Base-by-base conservation (phyloP, 2,113 vertebrate genomes). In the Mirounga angustirostris region DNA sequence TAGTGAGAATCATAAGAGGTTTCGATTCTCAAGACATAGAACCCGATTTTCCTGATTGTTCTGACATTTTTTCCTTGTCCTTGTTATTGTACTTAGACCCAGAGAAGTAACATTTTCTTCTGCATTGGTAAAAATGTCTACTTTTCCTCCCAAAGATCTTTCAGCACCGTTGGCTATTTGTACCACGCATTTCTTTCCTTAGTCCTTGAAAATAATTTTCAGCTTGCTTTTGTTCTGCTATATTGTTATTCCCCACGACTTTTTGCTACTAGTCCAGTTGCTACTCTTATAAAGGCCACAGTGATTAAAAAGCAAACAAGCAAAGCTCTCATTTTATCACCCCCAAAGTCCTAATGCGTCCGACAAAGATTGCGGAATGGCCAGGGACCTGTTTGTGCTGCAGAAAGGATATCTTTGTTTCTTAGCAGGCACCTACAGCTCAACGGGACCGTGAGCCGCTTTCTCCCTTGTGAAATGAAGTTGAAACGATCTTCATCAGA, bases 51-150 rank as follows among this genome's bases (percentile, higher is more conserved):
- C 73, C 43, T 83, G 69, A 46, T 86, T 50, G 63, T 84, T 93
- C 78, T 54, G 58, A 86, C 21, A 67, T 52, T 63, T 74, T 85
- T 80, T 40, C 79, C 65, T 26, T 90, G 90, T 24, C 19, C 19
- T 90, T 81, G 43, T 61, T 46, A 89, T 58, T 89, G 33, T 89
- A 46, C 50, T 88, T 61, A n/a, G 65, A 69, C 36, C 36, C 46
- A 86, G 92, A 87, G 10, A 80, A 95, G 76, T 65, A 90, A 96
- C 43, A 63, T 81, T 97, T 96, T 92, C 61, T 92, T 59, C 54
- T 58, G 30, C 8, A 33, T 85, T 89, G 40, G 12, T 89, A 61
- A 92, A 89, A 76, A 52, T 89, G 4, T 59, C 65, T 78, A 50
- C 22, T 26, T 71, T 50, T 63, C 12, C 12, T 61, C 46, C 21